Evolutionary conservation across 2,797 vertebrate species (phyloP), one percentile per base, ranked within the genome.

Genomic region (Scolopax bukidnonensis): DNA sequence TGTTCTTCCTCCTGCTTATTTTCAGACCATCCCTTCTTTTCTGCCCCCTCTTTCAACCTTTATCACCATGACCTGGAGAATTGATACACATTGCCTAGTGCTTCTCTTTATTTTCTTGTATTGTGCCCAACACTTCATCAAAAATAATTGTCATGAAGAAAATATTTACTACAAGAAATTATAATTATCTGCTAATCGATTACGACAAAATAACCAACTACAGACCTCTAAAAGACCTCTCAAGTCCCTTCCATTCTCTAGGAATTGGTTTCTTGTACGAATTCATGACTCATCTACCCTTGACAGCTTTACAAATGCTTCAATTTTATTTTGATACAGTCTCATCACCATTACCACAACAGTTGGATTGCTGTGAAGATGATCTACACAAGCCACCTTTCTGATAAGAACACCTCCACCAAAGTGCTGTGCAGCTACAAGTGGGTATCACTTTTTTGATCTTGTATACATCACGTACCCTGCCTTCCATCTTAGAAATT

Each of bases 31-130:
- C 12, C 8, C 7, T 88, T 69, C 47, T 81, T 56, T 38, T 71
- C 16, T 84, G 50, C 4, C 11, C 4, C 3, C 17, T 81, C 13
- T 74, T 86, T 68, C 53, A 70, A 6, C 30, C 47, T 64, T 14
- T 61, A 57, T 68, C 45, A 76, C 36, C 64, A 30, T 30, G 25
- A 51, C n/a, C 43, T 51, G 38, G 12, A 54, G 33, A 88, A 65
- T 0, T 33, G 17, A 45, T 50, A 33, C 9, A 24, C 0, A 0
- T 21, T 77, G 8, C 27, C 28, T 11, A 9, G 6, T 69, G 47
- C 11, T 74, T 24, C 50, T 76, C 78, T 74, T 87, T 57, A 40
- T 9, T 70, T 67, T 48, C 24, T 20, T 24, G 76, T 82, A 5
- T 36, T 73, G 24, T 56, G 59, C 23, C 38, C 30, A 81, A 38